phyloP scores from a whole-genome alignment of 1,140 invertebrate species.

The Diorhabda elongata region DNA sequence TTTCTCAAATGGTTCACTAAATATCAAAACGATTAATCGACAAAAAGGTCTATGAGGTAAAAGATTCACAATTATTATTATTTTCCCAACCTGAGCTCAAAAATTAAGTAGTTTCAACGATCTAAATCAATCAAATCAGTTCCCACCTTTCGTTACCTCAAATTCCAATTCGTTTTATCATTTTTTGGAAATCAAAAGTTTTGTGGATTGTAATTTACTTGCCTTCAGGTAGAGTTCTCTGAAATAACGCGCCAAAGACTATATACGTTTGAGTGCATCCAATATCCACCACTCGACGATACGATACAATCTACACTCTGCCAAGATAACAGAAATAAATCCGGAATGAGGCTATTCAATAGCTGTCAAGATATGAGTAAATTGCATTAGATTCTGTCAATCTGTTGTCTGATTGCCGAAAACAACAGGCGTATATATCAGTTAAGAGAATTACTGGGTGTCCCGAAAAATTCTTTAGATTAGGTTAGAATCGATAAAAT shows the following conservation, averaged over 20 bases:
- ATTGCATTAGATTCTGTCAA: slow-evolving; percentile 18
- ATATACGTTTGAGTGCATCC: slow-evolving; percentile 10
- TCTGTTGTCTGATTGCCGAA: neutral
- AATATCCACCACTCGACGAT: slow-evolving; percentile 11
- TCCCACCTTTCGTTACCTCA: neutral
- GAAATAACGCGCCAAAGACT: slow-evolving; percentile 8
- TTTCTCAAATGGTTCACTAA: no score
- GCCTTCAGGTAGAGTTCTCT: neutral
- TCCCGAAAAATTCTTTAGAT: no score
- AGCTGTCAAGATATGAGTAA: slow-evolving; percentile 17
- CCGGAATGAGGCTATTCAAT: slow-evolving; percentile 6
- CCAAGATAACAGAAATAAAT: slow-evolving; percentile 16
- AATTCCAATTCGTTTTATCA: neutral
- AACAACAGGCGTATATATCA: neutral
- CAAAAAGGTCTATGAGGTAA: no score
- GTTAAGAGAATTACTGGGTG: no score
- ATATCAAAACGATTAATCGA: no score
- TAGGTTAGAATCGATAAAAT: no score
- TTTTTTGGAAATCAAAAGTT: neutral
- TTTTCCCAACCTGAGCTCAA: no score
- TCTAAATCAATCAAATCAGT: no score
- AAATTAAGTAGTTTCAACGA: no score
- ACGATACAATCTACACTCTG: slow-evolving; percentile 10
- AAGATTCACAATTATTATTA: no score
- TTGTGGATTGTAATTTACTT: neutral